Conservation (phyloP, 53 echinoderm and acorn worm species). For the Antedon mediterranea region DNA sequence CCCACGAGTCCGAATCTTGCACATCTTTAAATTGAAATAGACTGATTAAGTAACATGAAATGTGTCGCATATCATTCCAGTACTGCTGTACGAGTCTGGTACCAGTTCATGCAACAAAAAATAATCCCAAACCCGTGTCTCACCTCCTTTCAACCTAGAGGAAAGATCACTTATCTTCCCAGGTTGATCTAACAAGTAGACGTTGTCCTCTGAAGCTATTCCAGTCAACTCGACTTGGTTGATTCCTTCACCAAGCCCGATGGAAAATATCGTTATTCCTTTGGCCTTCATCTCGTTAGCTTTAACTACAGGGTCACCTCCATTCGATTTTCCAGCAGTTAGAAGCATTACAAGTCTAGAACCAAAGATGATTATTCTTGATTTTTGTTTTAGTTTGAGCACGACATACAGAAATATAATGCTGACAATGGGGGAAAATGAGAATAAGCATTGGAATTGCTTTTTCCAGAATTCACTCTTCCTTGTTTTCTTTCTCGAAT, state of each 20-base stretch:
- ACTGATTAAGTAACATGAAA: too few species aligned
- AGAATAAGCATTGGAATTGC: too few species aligned
- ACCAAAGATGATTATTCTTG: too few species aligned
- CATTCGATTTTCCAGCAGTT: conserved; percentile 41
- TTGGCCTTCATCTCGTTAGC: conserved; percentile 13
- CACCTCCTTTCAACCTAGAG: neutral
- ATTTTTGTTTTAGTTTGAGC: too few species aligned
- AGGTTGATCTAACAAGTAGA: neutral
- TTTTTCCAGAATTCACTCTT: too few species aligned
- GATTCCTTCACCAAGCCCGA: conserved; percentile 38
- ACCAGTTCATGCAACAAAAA: too few species aligned
- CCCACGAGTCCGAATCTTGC: conserved; percentile 15
- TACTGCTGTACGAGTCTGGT: too few species aligned
- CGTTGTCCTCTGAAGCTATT: conserved; percentile 5
- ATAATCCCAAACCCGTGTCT: too few species aligned
- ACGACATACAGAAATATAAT: too few species aligned
- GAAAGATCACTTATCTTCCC: neutral
- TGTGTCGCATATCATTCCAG: too few species aligned
- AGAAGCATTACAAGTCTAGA: conserved; percentile 40
- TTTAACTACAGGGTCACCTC: neutral
- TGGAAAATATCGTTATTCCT: conserved; percentile 25
- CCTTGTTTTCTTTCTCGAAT: too few species aligned
- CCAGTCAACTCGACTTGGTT: conserved; percentile 13
- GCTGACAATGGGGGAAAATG: too few species aligned
- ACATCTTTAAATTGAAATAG: conserved; percentile 14